These are phyloP conservation scores for Danaus chrysippus DNA, from an alignment of 2,888 invertebrate species.

Conservation along the genomic window DNA sequence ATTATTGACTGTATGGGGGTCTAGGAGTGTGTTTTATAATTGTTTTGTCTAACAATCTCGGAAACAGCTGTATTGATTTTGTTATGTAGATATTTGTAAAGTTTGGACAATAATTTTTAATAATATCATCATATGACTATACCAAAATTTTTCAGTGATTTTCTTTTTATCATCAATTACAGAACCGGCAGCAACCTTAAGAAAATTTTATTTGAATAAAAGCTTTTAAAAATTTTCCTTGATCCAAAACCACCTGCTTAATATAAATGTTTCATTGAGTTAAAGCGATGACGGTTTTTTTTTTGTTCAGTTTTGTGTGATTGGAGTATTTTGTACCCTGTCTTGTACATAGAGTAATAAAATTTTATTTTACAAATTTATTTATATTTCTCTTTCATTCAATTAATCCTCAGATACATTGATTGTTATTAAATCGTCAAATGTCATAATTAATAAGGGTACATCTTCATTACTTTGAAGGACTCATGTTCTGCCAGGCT, in stretches of 20 bases:
- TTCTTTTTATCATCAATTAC: conserved; percentile 12
- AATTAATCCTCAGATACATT: conserved; percentile 15
- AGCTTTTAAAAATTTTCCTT: conserved; percentile 6
- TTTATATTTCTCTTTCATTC: conserved; percentile 52
- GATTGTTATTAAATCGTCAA: conserved; percentile 7
- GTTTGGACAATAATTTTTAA: conserved; percentile 66
- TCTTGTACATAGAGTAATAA: conserved; percentile 76
- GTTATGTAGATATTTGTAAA: conserved; percentile 70
- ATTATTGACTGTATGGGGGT: conserved; percentile 36
- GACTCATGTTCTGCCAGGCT: conserved; percentile 67
- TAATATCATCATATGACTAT: conserved; percentile 14
- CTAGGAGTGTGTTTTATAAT: conserved; percentile 35
- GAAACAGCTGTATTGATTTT: conserved; percentile 47
- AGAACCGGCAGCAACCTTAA: conserved; percentile 12
- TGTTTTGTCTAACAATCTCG: conserved; percentile 37
- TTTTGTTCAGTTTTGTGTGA: conserved; percentile 56
- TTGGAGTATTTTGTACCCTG: conserved; percentile 63
- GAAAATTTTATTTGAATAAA: conserved; percentile 7
- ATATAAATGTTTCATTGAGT: conserved; percentile 9
- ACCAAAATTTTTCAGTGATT: conserved; percentile 5
- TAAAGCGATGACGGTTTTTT: conserved; percentile 47
- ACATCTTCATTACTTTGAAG: conserved; percentile 33
- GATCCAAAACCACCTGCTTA: conserved; percentile 21
- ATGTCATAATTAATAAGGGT: conserved; percentile 6
- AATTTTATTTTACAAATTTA: conserved; percentile 72